Base-by-base conservation (phyloP, 2,113 vertebrate genomes). In the Meriones unguiculatus region DNA sequence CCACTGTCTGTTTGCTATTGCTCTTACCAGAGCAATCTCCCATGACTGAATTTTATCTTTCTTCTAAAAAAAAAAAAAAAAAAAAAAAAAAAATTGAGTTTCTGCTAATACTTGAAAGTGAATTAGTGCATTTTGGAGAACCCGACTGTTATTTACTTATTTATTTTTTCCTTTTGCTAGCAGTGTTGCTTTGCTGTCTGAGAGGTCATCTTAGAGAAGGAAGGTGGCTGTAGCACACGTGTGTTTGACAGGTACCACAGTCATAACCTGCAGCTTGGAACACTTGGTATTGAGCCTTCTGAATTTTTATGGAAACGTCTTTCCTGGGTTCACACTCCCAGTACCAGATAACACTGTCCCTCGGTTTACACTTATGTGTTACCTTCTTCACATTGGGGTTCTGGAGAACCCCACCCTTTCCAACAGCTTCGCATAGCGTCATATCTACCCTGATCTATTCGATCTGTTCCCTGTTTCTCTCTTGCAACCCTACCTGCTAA, bases 21-120 rank as follows among this genome's bases (percentile, higher is more conserved):
- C n/a, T 24, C 69, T 91, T 70, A 62, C 78, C 91, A 73, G 76
- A 54, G 28, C 41, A 30, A 25, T 62, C 62, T 59, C 15, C 94
- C 54, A 20, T n/a, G 69, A 85, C 50, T 67, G 80, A 94, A 81
- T 87, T 78, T 93, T 76, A 35, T 86, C 72, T 92, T 96, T 72
- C 82, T 77, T 87, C 90, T 94, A 90, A 92, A 90, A 97, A n/a
- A n/a, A n/a, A 65, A 17, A 17, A 41, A n/a, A n/a, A n/a, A n/a
- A 90, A 92, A 90, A 97, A 90, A 92, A 90, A 97, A 80, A 77
- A 57, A 57, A 91, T 28, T 52, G 64, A 96, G 32, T 78, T 7
- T 18, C 28, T 72, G 41, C 41, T 93, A 57, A 69, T 75, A 72
- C 64, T 91, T 85, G 35, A 30, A 87, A 93, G 80, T 93, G 50